Evolutionary conservation across 2,888 invertebrate species (phyloP), one percentile per base, ranked within the genome.

Genomic region (Trissoscelio sp.): DNA sequence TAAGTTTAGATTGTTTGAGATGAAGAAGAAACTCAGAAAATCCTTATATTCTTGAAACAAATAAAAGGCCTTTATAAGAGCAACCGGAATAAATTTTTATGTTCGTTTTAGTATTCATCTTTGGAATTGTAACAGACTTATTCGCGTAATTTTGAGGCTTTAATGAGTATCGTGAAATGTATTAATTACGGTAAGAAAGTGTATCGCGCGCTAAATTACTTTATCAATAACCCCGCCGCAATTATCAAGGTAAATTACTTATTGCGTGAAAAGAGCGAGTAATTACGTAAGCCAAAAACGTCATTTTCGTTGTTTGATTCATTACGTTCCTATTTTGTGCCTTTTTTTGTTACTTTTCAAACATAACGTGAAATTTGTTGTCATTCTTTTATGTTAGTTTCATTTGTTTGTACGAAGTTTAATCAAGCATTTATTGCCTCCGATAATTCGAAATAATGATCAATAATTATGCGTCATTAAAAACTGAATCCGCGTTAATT

Each of bases 141-240:
- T 0, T 42, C 14, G 14, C 1, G 7, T 4, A 3, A 16, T 14
- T 42, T 42, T 3, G 16, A 4, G 11, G 39, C 14, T 42, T 12
- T 3, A 16, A 12, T 16, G 39, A 42, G 11, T 42, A 11, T 9
- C 34, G 7, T 12, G 42, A 42, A 60, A 60, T 42, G 11, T 39
- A 60, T 60, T 60, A 60, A 60, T 60, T 60, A 44, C 42, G 5
- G 20, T 37, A n/a, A 57, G 16, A 37, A 31, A 3, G 1, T 28
- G 22, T 20, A 34, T 31, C 11, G 34, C 37, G 51, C 39, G 12
- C 5, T 42, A 46, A 46, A 18, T 46, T 46, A 20, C 34, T 53
- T 53, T 53, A 31, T 14, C 53, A 31, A 53, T 53, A 34, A 53
- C 31, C 53, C 12, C 14, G 31, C 53, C 34, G 16, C 34, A 31